Base-by-base conservation (phyloP, 2,797 vertebrate species). In the Pseudotriccus pelzelni region DNA sequence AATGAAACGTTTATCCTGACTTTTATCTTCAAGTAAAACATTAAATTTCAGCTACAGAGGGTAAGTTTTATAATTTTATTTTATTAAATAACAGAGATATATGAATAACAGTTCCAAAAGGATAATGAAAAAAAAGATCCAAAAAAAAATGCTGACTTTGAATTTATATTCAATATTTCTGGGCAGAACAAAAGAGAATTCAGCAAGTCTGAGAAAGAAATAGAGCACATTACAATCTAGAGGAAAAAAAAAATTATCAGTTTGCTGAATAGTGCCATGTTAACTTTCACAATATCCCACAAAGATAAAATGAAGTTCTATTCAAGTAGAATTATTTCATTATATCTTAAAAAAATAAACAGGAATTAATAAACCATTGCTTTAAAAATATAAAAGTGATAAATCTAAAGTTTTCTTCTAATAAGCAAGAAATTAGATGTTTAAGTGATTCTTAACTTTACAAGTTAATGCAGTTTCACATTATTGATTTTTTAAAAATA, bases 401-500 rank as follows among this genome's bases (percentile, higher is more conserved):
- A 0, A 85, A 58, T 69, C 9, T 37, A 36, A 37, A 59, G 4
- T 25, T 37, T 58, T 84, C 39, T 47, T 59, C 36, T 7, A 36
- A 8, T 36, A 66, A 36, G 18, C 21, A 72, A 53, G 19, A 78
- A 53, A 84, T 37, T 22, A 36, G 44, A 76, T 43, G 24, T 52
- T 73, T 75, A 58, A 84, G 56, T 11, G 5, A 43, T 50, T 82
- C 36, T 43, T 82, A 83, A 72, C 46, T 85, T 87, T 24, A 59
- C 30, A 37, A 67, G 36, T 23, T 74, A 62, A 39, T 24, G 23
- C 39, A 58, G 6, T 32, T 72, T 53, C 50, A 55, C 10, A 34
- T 89, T 98, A 99, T 81, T 99, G 98, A 79, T 98, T 98, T 97
- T 98, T 99, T 50, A 99, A 98, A 95, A 99, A 99, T 25, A 99